Conservation (phyloP, 2,797 vertebrate species). For the Yasuhikotakia modesta region DNA sequence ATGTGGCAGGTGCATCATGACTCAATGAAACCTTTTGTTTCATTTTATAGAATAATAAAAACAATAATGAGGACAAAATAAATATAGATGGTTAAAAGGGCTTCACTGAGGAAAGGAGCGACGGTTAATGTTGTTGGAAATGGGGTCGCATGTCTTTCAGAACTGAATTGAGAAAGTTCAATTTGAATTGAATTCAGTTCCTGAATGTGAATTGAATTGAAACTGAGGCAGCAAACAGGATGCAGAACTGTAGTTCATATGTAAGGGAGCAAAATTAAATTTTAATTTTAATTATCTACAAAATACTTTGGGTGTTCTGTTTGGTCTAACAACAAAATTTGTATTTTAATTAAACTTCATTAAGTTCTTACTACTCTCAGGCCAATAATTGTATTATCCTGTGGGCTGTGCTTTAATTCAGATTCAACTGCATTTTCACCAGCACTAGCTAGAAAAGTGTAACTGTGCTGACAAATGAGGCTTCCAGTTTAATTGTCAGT, state of each 20-base stretch:
- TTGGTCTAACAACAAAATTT: not conserved
- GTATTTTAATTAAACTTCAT: too few species aligned
- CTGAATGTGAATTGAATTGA: not conserved
- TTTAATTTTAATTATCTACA: not conserved
- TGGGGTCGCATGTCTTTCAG: too few species aligned
- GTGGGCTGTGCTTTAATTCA: not conserved
- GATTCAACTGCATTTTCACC: not conserved
- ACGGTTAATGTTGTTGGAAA: not conserved
- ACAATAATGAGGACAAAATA: conserved; percentile 38
- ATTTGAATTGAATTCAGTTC: not conserved
- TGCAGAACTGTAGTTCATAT: too few species aligned
- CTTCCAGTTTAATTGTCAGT: not conserved
- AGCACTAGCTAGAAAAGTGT: not conserved
- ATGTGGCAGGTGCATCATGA: conserved; percentile 28
- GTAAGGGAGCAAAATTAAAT: not conserved
- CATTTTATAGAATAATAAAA: conserved; percentile 44
- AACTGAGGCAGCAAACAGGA: not conserved
- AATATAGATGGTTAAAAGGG: conserved; percentile 3
- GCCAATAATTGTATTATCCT: not conserved
- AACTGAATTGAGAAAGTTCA: not conserved
- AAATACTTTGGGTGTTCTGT: not conserved
- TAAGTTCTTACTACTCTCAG: too few species aligned
- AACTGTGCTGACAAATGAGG: not conserved
- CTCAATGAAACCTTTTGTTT: conserved; percentile 52
- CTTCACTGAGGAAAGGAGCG: not conserved